Conservation (phyloP, 2,797 vertebrate species). For the Mionectes olivaceus region DNA sequence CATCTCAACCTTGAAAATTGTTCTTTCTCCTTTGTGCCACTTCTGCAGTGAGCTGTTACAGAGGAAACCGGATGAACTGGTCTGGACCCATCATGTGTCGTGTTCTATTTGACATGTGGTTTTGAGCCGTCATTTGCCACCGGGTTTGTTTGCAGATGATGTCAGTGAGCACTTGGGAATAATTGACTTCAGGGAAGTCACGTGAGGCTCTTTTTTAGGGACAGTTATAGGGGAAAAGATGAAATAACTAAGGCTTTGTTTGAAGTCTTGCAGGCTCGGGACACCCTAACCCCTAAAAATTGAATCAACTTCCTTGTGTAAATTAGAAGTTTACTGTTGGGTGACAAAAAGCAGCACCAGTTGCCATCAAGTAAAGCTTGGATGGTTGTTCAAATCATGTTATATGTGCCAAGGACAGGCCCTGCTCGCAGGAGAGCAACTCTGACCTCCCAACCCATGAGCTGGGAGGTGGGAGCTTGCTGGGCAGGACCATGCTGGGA, state of each 20-base stretch:
- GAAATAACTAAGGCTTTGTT: background rate
- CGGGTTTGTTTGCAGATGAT: background rate
- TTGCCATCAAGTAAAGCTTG: background rate
- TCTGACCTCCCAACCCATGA: background rate
- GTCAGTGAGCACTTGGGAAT: conserved; percentile 5
- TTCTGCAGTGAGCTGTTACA: background rate
- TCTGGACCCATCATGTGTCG: background rate
- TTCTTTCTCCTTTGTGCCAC: background rate
- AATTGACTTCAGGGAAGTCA: background rate
- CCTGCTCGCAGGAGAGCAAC: background rate
- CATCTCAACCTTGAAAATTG: background rate
- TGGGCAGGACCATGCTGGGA: background rate
- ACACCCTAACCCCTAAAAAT: background rate
- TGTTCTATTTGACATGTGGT: fast-evolving
- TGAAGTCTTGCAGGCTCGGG: background rate
- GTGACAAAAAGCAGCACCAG: background rate
- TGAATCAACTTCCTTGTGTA: background rate
- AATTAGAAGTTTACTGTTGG: background rate
- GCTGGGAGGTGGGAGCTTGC: background rate
- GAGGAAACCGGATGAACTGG: background rate
- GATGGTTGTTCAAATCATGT: fast-evolving
- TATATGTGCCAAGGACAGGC: background rate
- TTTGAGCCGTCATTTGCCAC: conserved; percentile 11
- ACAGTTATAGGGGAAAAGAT: background rate
- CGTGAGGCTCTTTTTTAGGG: background rate